Evolutionary conservation across 2,888 invertebrate species (phyloP).

Genomic region (Lasioglossum villosulum): DNA sequence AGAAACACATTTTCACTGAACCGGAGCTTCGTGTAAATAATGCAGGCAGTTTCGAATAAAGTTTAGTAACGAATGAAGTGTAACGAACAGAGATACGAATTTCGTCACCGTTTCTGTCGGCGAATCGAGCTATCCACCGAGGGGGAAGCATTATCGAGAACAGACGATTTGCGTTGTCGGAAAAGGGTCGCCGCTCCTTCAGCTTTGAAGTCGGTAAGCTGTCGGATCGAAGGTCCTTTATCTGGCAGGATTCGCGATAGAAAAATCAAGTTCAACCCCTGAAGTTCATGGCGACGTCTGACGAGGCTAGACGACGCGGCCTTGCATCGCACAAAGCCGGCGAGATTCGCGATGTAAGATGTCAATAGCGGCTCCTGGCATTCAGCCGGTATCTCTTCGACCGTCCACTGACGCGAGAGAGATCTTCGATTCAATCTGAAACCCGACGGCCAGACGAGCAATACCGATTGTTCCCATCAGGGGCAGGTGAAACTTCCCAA

Average conservation of each 20-base stretch:
- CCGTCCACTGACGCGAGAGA: conserved; percentile 40
- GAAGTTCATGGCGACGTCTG: conserved; percentile 17
- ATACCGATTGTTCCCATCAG: not conserved
- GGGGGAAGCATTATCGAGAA: not conserved
- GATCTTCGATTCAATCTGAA: conserved; percentile 57
- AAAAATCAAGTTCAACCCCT: conserved; percentile 51
- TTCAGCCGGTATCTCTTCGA: conserved; percentile 51
- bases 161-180: not conserved
- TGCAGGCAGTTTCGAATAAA: too few species aligned
- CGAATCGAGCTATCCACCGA: too few species aligned
- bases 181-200: not conserved
- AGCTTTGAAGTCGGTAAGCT: not conserved
- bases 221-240: not conserved
- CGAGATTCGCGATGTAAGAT: conserved; percentile 50
- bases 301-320: conserved; percentile 16
- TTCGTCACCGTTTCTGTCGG: too few species aligned
- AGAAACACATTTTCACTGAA: too few species aligned
- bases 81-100: too few species aligned
- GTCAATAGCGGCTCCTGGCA: conserved; percentile 43
- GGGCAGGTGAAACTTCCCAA: too few species aligned
- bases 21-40: too few species aligned
- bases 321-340: conserved; percentile 43
- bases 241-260: conserved; percentile 27
- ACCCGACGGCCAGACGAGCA: conserved; percentile 11
- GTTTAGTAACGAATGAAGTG: too few species aligned